Evolutionary conservation across 2,888 invertebrate genomes (phyloP).

Genomic region (Stomorhina lunata): DNA sequence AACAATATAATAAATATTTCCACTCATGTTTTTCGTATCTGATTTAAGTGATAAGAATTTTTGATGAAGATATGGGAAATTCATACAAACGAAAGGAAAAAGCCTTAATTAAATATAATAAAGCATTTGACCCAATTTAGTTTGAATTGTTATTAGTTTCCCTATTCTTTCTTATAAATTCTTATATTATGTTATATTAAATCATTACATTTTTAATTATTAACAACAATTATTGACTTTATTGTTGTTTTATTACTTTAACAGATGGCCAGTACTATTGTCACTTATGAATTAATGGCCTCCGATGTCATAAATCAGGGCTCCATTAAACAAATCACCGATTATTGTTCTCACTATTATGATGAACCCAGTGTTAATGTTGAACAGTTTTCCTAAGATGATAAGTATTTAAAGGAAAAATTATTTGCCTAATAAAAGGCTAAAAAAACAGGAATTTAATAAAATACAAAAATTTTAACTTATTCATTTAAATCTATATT

Average conservation of each 20-base stretch:
- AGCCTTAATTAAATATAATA: too few species aligned
- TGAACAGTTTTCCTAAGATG: constrained; percentile 41
- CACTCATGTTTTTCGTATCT: not conserved
- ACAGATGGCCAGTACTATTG: constrained; percentile 83
- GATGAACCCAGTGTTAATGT: constrained; percentile 35
- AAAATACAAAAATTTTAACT: too few species aligned
- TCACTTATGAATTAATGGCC: constrained; percentile 86
- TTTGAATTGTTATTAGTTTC: too few species aligned
- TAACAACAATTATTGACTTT: not conserved
- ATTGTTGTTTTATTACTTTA: not conserved
- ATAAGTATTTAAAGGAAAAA: not conserved
- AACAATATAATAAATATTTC: not conserved
- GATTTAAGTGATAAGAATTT: not conserved
- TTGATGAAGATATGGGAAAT: too few species aligned
- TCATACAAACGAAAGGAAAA: too few species aligned
- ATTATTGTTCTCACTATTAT: constrained; percentile 71
- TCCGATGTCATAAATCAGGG: constrained; percentile 79
- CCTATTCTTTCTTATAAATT: too few species aligned
- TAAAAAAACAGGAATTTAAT: too few species aligned
- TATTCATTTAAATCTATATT: too few species aligned
- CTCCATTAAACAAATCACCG: constrained; percentile 71
- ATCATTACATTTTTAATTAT: not conserved
- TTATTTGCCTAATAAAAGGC: not conserved
- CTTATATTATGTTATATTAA: too few species aligned
- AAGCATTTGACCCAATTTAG: too few species aligned